Evolutionary conservation across 1,140 invertebrate genomes (phyloP).

Genomic region (Macrotrachela quadricornifera): DNA sequence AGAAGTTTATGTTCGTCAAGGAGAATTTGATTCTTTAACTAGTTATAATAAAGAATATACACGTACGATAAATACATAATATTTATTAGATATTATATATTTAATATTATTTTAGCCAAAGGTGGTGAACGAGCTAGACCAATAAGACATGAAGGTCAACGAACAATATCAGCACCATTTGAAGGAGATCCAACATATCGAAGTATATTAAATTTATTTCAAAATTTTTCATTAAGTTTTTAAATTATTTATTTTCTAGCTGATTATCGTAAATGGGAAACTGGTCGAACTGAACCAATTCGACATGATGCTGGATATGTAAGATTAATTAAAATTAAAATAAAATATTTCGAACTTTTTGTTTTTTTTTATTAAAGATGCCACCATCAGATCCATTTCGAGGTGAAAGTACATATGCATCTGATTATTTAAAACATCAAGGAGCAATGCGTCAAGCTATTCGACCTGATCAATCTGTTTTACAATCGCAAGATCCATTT

Average conservation of each 20-base stretch:
- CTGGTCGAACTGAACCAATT: slow-evolving; percentile 10
- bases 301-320: slow-evolving; percentile 11
- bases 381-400: slow-evolving; percentile 20
- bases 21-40: slow-evolving; percentile 23
- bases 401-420: slow-evolving; percentile 21
- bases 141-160: slow-evolving; percentile 18
- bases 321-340: neutral
- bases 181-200: slow-evolving; percentile 30
- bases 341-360: too few species aligned
- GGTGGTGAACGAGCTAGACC: slow-evolving; percentile 15
- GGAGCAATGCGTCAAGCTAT: slow-evolving; percentile 16
- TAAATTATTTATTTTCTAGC: slow-evolving; percentile 13
- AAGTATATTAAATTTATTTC: slow-evolving; percentile 14
- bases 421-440: slow-evolving; percentile 20
- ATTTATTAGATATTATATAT: neutral
- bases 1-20: slow-evolving; percentile 19
- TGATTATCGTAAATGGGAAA: slow-evolving; percentile 27
- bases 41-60: slow-evolving; percentile 28
- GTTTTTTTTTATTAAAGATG: too few species aligned
- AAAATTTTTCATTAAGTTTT: neutral
- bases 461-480: slow-evolving; percentile 17
- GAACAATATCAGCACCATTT: slow-evolving; percentile 20
- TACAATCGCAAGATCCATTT: slow-evolving; percentile 23
- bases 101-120: slow-evolving; percentile 17
- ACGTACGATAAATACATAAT: slow-evolving; percentile 14